A percentile compares a stretch with the other conserved stretches of the same genome.
These are phyloP conservation scores for Ganaspis brasiliensis DNA, from an alignment of 2,888 invertebrate genomes.

Conservation along the genomic window DNA sequence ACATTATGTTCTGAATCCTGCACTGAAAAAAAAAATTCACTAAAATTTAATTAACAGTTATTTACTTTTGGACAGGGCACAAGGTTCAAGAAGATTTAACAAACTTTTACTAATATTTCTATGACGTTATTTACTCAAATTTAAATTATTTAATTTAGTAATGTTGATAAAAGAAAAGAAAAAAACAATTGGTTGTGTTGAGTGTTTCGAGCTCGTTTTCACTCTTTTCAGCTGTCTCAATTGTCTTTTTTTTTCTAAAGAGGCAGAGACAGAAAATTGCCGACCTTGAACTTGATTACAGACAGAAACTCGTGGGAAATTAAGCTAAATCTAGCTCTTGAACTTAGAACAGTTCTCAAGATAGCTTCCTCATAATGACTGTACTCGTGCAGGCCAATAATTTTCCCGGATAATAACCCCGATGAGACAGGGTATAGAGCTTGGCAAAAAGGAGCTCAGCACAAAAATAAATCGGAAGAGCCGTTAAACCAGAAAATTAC, in stretches of 20 bases:
- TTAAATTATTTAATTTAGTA: no score
- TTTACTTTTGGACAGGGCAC: no score
- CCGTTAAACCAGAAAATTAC: constrained; percentile 35
- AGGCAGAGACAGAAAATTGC: not conserved
- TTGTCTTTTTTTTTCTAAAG: not conserved
- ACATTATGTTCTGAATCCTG: no score
- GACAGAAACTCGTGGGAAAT: constrained; percentile 36
- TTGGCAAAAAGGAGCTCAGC: not conserved
- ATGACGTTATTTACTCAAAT: no score
- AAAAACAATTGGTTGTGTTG: no score
- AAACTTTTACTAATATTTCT: no score
- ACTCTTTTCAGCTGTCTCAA: no score
- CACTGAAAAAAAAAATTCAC: no score
- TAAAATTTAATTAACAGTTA: no score
- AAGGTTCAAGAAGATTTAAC: no score
- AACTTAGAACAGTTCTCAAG: constrained; percentile 18
- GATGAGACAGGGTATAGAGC: not conserved
- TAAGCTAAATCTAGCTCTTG: constrained; percentile 12
- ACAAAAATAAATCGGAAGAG: constrained; percentile 17
- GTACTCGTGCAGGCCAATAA: constrained; percentile 27
- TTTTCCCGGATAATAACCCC: constrained; percentile 32
- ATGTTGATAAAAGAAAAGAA: no score
- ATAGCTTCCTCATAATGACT: constrained; percentile 35
- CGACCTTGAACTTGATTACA: constrained; percentile 22
- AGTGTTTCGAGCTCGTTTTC: no score